Conservation (phyloP, 2,888 invertebrate genomes). For the Parnassius mnemosyne region DNA sequence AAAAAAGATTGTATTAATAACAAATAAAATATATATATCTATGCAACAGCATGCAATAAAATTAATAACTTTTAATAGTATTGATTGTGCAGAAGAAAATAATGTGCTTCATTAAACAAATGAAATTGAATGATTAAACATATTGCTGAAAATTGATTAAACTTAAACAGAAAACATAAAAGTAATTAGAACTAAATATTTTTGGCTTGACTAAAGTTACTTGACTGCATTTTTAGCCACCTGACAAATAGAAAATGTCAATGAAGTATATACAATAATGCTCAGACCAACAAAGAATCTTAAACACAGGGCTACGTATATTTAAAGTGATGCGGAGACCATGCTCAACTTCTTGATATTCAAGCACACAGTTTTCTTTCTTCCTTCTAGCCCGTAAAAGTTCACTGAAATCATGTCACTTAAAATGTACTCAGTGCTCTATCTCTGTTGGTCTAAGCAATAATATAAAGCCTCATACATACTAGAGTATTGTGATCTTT, state of each 20-base stretch:
- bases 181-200: constrained; percentile 15
- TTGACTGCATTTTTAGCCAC: constrained; percentile 5
- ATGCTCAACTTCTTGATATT: too few relatives aligned
- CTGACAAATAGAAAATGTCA: neutral
- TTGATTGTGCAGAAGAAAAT: constrained; percentile 60
- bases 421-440: too few relatives aligned
- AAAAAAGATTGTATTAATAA: constrained; percentile 44
- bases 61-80: constrained; percentile 65
- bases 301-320: too few relatives aligned
- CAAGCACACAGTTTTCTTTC: too few relatives aligned
- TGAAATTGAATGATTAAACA: constrained; percentile 8
- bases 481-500: constrained; percentile 1
- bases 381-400: too few relatives aligned
- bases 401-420: too few relatives aligned
- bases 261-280: neutral
- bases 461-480: constrained; percentile 6
- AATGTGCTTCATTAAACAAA: constrained; percentile 49
- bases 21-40: constrained; percentile 63
- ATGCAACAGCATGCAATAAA: constrained; percentile 75
- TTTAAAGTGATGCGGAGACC: too few relatives aligned
- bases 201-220: constrained; percentile 23
- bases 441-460: too few relatives aligned
- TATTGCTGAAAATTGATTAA: constrained; percentile 19
- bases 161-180: constrained; percentile 14
- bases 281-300: too few relatives aligned